These are phyloP conservation scores for Dorcus parallelipipedus DNA, from an alignment of 2,888 invertebrate species.

Conservation along the genomic window DNA sequence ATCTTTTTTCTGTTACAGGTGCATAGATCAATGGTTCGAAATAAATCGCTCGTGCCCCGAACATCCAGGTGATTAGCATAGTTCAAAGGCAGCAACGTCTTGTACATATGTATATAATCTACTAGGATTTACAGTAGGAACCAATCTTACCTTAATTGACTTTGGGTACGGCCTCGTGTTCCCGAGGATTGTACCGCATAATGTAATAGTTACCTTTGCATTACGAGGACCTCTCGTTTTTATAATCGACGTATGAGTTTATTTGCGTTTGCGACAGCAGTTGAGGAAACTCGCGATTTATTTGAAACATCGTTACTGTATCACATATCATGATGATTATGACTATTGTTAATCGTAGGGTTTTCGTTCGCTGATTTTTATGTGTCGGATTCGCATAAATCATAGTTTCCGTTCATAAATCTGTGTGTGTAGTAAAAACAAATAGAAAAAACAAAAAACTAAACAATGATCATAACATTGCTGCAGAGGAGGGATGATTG, in stretches of 20 bases:
- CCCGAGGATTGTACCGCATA: background rate
- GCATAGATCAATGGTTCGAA: conserved; percentile 99
- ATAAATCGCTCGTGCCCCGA: conserved; percentile 98
- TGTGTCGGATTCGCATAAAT: background rate
- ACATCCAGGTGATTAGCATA: conserved; percentile 88
- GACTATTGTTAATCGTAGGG: background rate
- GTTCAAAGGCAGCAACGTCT: conserved; percentile 15
- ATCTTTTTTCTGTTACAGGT: conserved; percentile 61
- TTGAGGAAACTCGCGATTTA: too few relatives aligned
- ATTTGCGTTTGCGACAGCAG: too few relatives aligned
- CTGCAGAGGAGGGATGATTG: too few relatives aligned
- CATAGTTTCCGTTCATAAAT: background rate
- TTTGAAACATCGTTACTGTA: too few relatives aligned
- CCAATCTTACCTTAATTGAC: conserved; percentile 28
- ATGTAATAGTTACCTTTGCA: background rate
- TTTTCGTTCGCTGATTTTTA: background rate
- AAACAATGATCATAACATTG: too few relatives aligned
- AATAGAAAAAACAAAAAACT: background rate
- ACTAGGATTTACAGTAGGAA: conserved; percentile 33
- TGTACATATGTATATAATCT: conserved; percentile 40
- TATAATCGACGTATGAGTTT: too few relatives aligned
- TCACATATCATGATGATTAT: too few relatives aligned
- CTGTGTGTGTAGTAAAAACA: background rate
- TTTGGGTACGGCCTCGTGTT: background rate
- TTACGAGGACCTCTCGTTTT: background rate